Evolutionary conservation across 1,140 invertebrate genomes (phyloP).

Genomic region (Bombus consobrinus): DNA sequence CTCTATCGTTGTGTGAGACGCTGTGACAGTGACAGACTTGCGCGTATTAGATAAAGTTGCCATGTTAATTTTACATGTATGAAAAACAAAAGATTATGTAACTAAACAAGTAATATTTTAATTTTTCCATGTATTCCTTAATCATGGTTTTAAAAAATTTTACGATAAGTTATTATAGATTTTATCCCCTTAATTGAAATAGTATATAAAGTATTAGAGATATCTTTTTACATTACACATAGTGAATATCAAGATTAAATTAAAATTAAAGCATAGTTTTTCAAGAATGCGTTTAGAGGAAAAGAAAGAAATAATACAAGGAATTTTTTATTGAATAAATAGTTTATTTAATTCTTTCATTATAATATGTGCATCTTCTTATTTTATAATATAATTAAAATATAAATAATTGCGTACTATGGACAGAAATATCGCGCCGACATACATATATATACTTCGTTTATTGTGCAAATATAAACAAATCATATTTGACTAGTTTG

Average conservation of each 20-base stretch:
- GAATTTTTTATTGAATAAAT: slow-evolving; percentile 49
- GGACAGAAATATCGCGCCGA: background rate
- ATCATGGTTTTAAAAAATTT: background rate
- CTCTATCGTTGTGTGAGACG: slow-evolving; percentile 11
- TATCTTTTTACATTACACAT: background rate
- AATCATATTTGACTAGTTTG: slow-evolving; percentile 43
- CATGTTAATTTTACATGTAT: background rate
- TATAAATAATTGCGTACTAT: slow-evolving; percentile 49
- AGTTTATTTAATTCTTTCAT: slow-evolving; percentile 57
- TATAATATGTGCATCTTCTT: slow-evolving; percentile 47
- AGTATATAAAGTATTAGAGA: background rate
- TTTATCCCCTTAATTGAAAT: background rate
- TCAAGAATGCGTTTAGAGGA: background rate
- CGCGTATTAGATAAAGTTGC: slow-evolving; percentile 10
- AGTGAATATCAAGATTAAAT: background rate
- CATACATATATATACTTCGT: background rate
- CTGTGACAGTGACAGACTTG: slow-evolving; percentile 32
- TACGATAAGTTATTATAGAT: background rate
- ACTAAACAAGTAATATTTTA: slow-evolving; percentile 3
- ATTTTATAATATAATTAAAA: slow-evolving; percentile 43
- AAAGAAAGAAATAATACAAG: background rate
- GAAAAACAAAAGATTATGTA: background rate
- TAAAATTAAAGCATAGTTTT: background rate
- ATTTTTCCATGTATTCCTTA: background rate
- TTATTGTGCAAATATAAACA: slow-evolving; percentile 35